Evolutionary conservation across 2,113 vertebrate genomes (phyloP).

Genomic region (Dicentrarchus labrax): DNA sequence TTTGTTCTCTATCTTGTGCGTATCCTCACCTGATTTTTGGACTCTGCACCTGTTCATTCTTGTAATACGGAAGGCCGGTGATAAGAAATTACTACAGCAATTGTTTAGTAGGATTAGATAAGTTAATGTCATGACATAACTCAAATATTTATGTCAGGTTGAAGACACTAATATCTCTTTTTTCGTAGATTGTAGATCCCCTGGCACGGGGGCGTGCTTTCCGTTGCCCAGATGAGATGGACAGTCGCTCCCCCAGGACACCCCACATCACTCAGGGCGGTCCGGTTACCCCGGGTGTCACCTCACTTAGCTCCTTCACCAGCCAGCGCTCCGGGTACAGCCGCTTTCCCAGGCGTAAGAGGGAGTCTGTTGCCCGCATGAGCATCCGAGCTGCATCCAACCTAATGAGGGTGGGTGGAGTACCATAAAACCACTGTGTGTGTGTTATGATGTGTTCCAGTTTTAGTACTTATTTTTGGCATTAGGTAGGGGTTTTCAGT

Average conservation of each 20-base stretch:
- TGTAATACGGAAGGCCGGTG: not conserved
- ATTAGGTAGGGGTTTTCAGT: not conserved
- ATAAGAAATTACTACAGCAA: conserved; percentile 1
- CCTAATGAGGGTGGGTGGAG: conserved; percentile 86
- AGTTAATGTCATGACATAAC: not conserved
- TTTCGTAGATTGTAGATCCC: conserved; percentile 92
- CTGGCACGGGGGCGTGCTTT: conserved; percentile 93
- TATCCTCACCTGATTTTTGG: not conserved
- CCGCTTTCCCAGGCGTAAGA: conserved; percentile 89
- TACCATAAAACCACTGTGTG: not conserved
- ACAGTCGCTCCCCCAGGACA: conserved; percentile 86
- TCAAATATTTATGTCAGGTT: not conserved
- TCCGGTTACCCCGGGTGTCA: conserved; percentile 88
- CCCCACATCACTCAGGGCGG: conserved; percentile 82
- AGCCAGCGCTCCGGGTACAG: conserved; percentile 88
- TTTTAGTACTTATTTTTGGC: not conserved
- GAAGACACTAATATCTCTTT: not conserved
- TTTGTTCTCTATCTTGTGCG: not conserved
- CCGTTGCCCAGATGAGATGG: conserved; percentile 89
- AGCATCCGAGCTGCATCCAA: conserved; percentile 93
- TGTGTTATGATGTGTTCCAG: not conserved
- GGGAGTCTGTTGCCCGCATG: conserved; percentile 95
- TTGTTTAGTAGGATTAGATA: not conserved
- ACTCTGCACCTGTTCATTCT: not conserved
- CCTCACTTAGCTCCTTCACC: conserved; percentile 92